phyloP scores from a whole-genome alignment of 2,113 vertebrate species.

The Gnathonemus longibarbis region DNA sequence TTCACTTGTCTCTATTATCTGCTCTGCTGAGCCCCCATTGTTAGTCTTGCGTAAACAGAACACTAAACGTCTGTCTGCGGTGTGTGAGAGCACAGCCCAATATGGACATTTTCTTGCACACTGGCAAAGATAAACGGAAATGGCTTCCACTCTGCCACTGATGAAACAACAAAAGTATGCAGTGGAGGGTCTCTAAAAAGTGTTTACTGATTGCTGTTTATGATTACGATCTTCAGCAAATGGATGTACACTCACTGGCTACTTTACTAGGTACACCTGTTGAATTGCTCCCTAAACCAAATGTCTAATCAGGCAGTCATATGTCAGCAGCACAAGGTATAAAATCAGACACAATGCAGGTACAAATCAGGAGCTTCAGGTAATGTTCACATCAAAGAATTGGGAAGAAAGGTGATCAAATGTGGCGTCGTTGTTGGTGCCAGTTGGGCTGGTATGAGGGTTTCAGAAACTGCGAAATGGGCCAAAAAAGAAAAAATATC shows the following conservation, averaged over 20 bases:
- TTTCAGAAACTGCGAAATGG: neutral
- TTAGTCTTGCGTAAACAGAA: neutral
- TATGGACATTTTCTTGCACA: neutral
- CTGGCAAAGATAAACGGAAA: neutral
- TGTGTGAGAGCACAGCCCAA: neutral
- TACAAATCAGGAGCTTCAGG: neutral
- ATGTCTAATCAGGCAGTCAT: neutral
- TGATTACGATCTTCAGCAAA: neutral
- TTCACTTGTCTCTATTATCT: neutral
- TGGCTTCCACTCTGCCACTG: neutral
- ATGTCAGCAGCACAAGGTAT: neutral
- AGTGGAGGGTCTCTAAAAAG: neutral
- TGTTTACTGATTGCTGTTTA: neutral
- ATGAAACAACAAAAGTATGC: neutral
- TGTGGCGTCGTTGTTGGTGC: neutral
- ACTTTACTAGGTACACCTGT: neutral
- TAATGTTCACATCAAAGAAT: neutral
- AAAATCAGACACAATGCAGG: neutral
- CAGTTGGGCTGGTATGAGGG: neutral
- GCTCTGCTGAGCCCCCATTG: neutral
- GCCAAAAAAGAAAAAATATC: neutral
- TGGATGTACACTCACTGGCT: neutral
- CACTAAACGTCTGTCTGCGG: neutral
- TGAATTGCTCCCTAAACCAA: neutral
- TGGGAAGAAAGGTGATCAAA: neutral